phyloP scores from a whole-genome alignment of 2,113 vertebrate genomes.

The Hemibagrus wyckioides region DNA sequence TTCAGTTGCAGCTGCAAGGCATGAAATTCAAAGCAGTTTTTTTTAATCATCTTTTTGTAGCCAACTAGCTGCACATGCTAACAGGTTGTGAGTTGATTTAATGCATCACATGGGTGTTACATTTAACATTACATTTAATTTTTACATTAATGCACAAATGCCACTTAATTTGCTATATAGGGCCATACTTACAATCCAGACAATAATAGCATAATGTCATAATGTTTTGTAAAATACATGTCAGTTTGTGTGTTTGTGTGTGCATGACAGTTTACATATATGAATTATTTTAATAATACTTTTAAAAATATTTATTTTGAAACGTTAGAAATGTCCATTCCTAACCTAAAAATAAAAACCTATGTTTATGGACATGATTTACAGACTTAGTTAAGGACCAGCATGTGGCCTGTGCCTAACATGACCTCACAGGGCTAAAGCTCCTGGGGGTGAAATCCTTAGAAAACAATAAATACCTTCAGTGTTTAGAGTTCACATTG shows the following conservation, averaged over 20 bases:
- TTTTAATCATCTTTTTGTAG: neutral
- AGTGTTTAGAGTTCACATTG: neutral
- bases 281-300: neutral
- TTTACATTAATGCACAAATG: neutral
- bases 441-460: conserved; percentile 16
- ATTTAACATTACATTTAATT: neutral
- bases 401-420: neutral
- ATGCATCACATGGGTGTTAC: neutral
- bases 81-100: neutral
- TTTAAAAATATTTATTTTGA: neutral
- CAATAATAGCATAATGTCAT: neutral
- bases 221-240: neutral
- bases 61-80: neutral
- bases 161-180: neutral
- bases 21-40: neutral
- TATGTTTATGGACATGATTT: neutral
- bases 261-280: neutral
- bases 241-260: neutral
- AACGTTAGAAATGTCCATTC: neutral
- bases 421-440: neutral
- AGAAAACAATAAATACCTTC: conserved; percentile 17
- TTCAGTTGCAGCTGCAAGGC: neutral
- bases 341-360: neutral
- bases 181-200: neutral
- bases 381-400: neutral